A percentile compares a stretch with the other conserved stretches of the same genome.
Conservation (phyloP, 2,888 invertebrate species). For the Dryococelus australis region DNA sequence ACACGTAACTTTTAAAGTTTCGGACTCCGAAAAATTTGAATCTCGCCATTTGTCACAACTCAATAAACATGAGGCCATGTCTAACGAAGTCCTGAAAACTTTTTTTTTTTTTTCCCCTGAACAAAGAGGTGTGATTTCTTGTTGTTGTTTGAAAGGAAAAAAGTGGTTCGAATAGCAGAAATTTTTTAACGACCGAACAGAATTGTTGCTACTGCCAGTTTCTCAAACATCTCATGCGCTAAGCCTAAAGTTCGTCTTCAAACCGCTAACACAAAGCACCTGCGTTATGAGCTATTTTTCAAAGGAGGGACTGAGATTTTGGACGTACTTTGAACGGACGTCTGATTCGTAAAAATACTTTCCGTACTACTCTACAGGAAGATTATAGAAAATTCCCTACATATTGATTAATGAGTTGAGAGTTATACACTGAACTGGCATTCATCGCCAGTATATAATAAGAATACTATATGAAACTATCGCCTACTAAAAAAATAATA, state of each 20-base stretch:
- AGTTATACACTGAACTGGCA: background rate
- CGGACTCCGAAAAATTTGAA: no score
- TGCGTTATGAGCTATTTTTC: conserved; percentile 16
- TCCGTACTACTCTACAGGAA: background rate
- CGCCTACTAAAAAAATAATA: background rate
- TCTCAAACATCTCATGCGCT: background rate
- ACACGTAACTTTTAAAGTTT: no score
- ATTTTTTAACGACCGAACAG: no score
- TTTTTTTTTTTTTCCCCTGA: no score
- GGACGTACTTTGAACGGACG: conserved; percentile 28
- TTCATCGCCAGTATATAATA: background rate
- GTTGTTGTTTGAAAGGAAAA: no score
- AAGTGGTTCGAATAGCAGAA: no score
- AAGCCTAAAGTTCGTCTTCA: background rate
- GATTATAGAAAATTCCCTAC: conserved; percentile 22
- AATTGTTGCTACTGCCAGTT: background rate
- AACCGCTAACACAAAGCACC: background rate
- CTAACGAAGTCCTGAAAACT: no score
- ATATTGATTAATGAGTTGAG: background rate
- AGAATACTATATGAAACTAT: background rate
- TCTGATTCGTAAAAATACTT: conserved; percentile 18
- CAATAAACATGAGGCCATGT: no score
- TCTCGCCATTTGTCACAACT: no score
- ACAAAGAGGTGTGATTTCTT: no score
- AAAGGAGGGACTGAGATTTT: conserved; percentile 30